These are phyloP conservation scores for Microcebus griseorufus DNA, from an alignment of 2,113 vertebrate species.

Conservation along the genomic window DNA sequence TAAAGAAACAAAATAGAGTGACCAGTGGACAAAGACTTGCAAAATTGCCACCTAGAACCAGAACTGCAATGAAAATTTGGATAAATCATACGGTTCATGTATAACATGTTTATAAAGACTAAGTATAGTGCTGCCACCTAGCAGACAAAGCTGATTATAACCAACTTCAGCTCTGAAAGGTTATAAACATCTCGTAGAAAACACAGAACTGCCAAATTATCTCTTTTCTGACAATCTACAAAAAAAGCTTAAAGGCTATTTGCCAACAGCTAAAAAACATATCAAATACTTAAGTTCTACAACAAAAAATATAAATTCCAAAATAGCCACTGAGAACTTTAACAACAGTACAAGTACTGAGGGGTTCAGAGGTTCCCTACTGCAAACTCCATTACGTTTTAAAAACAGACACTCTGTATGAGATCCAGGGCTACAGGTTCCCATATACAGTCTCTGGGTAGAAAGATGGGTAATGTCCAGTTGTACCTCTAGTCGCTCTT, in stretches of 20 bases:
- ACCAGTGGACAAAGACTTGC: neutral
- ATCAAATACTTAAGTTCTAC: neutral
- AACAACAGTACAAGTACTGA: neutral
- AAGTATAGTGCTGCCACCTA: slow-evolving; percentile 74
- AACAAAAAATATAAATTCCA: slow-evolving; percentile 1
- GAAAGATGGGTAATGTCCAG: neutral
- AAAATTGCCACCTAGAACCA: neutral
- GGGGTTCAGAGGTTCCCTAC: neutral
- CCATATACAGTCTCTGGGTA: neutral
- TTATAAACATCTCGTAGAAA: neutral
- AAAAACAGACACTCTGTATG: neutral
- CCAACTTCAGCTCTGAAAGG: slow-evolving; percentile 12
- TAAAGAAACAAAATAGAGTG: neutral
- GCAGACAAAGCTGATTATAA: slow-evolving; percentile 62
- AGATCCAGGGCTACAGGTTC: neutral
- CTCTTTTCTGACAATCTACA: neutral
- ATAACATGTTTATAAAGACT: slow-evolving; percentile 30
- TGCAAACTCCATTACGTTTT: neutral
- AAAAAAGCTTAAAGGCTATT: slow-evolving; percentile 24
- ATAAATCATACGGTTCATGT: neutral
- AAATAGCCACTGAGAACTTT: neutral
- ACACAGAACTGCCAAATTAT: neutral
- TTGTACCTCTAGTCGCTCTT: neutral
- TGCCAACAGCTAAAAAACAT: neutral
- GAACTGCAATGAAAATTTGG: neutral